Evolutionary conservation across 2,113 vertebrate genomes (phyloP).

Genomic region (Calcarius ornatus): DNA sequence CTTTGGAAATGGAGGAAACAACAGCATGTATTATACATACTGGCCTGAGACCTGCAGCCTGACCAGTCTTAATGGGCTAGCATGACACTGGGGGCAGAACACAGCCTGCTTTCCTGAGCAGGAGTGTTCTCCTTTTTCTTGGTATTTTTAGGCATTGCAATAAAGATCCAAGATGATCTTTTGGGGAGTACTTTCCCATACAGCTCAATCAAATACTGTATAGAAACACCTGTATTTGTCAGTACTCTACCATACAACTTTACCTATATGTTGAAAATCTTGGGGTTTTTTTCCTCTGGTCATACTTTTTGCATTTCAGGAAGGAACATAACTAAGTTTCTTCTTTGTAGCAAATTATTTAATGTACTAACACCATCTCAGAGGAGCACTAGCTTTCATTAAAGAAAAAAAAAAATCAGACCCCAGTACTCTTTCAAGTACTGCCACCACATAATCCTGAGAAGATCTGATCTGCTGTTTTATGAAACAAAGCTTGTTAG

Average conservation of each 20-base stretch:
- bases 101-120: neutral
- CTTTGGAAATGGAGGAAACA: neutral
- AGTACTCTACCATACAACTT: neutral
- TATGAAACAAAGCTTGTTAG: neutral
- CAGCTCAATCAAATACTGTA: neutral
- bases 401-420: neutral
- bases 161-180: neutral
- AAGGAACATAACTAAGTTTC: neutral
- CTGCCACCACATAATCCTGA: neutral
- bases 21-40: neutral
- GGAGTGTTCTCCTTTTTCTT: neutral
- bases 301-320: neutral
- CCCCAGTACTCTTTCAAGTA: neutral
- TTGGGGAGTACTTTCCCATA: neutral
- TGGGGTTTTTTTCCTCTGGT: neutral
- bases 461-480: neutral
- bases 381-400: neutral
- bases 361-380: neutral
- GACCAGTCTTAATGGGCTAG: neutral
- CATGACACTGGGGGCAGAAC: accelerated
- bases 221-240: neutral
- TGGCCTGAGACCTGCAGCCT: neutral
- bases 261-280: neutral
- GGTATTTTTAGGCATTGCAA: neutral
- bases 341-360: neutral